Conservation (phyloP, 2,888 invertebrate species). For the Heteropelma amictum region DNA sequence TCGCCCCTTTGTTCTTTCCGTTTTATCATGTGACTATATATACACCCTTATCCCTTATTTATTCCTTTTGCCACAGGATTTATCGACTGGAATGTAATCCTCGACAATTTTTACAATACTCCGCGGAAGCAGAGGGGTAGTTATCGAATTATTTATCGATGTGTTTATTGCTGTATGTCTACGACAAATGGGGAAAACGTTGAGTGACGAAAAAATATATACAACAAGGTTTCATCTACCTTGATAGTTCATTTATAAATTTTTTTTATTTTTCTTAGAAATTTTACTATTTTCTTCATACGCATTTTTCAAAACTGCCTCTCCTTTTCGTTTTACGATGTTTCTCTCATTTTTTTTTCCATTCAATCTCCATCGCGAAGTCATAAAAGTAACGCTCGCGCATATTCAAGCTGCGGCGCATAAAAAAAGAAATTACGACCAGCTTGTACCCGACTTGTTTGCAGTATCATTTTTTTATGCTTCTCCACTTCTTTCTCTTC, state of each 20-base stretch:
- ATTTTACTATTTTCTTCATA: background rate
- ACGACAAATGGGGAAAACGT: too few species aligned
- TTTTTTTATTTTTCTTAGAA: background rate
- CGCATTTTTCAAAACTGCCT: background rate
- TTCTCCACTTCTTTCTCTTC: background rate
- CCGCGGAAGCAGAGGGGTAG: background rate
- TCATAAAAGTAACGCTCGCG: background rate
- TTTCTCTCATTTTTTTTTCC: background rate
- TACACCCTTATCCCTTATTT: too few species aligned
- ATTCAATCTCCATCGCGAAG: background rate
- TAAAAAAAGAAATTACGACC: conserved; percentile 34
- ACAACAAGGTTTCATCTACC: too few species aligned
- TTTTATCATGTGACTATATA: too few species aligned
- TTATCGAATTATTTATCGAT: background rate
- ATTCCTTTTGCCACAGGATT: conserved; percentile 1
- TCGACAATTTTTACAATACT: background rate
- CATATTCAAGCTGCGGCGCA: background rate
- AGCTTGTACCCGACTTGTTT: conserved; percentile 18
- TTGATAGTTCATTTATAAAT: background rate
- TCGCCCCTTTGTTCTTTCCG: too few species aligned
- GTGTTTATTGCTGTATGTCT: background rate
- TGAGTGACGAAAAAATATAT: too few species aligned
- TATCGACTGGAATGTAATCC: background rate
- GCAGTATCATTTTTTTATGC: conserved; percentile 10
- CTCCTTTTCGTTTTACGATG: background rate